Base-by-base conservation (phyloP, 2,888 invertebrate genomes). In the Andrena bucephala region DNA sequence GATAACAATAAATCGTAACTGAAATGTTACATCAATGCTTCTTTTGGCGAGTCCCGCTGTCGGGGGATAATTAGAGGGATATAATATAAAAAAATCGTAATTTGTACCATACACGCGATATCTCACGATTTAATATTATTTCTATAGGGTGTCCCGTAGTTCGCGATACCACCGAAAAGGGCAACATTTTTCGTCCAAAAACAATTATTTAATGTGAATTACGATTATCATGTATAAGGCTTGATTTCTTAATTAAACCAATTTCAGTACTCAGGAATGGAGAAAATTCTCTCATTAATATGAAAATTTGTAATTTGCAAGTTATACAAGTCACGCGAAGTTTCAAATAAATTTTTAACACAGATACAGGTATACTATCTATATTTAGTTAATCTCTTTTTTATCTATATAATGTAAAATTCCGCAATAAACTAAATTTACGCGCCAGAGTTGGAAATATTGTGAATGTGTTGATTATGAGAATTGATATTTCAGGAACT, bases 101-200 rank as follows among this genome's bases (percentile, higher is more conserved):
- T 81, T 74, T 81, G 81, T 81, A 81, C 74, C 63, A 73, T 81
- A 69, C 73, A 69, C 42, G 57, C 50, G 50, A 80, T 73, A 79
- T 72, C 16, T 65, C 48, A 65, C 36, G 78, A 68, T 31, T 31
- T 78, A 63, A 68, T 13, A 50, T 50, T 4, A 54, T 63, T 77
- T n/a, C 27, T 36, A 62, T 60, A 68, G 20, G 33, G 24, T 68
- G 54, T 54, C 54, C 33, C 24, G 24, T 68, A 68, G 54, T 16
- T 10, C 29, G 36, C 36, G 36, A 68, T 36, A 57, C 27, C 16
- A 27, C 33, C 16, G 24, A 68, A 27, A 36, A 57, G 10, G n/a
- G 8, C 24, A 29, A 20, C 20, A 52, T 24, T 52, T 31, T 13
- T 50, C 31, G 29, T 20, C 52, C 52, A 31, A 48, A 20, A 67